Conservation (phyloP, 2,888 invertebrate genomes). For the Hypena proboscidalis region DNA sequence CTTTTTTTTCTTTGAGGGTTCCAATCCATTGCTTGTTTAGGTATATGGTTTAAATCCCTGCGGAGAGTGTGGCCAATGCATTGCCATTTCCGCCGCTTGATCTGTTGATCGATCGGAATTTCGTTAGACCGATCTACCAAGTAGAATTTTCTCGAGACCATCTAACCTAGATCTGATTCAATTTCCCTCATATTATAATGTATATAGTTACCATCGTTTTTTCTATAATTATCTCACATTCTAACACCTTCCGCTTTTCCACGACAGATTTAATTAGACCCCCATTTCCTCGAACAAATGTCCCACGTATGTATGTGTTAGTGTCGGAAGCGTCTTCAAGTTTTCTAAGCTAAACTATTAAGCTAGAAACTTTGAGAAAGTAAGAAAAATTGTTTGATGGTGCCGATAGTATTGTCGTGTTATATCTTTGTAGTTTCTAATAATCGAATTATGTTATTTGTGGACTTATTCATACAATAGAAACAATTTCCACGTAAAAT, state of each 20-base stretch:
- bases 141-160: too few species aligned
- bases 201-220: conserved; percentile 7
- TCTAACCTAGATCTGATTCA: too few species aligned
- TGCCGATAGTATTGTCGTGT: conserved; percentile 3
- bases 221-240: conserved; percentile 22
- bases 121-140: too few species aligned
- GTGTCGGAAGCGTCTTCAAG: conserved; percentile 61
- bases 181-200: conserved; percentile 9
- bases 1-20: too few species aligned
- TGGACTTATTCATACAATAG: too few species aligned
- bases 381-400: conserved; percentile 37
- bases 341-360: conserved; percentile 53
- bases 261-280: conserved; percentile 46
- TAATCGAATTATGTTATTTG: too few species aligned
- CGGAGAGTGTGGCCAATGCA: too few species aligned
- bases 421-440: background rate
- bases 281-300: conserved; percentile 55
- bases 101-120: too few species aligned
- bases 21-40: too few species aligned
- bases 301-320: conserved; percentile 53
- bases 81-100: too few species aligned
- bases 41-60: too few species aligned
- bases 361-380: conserved; percentile 48
- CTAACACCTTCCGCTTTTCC: conserved; percentile 60
- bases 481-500: too few species aligned